Conservation (phyloP, 2,797 vertebrate genomes). For the Gymnoscopelus braueri region DNA sequence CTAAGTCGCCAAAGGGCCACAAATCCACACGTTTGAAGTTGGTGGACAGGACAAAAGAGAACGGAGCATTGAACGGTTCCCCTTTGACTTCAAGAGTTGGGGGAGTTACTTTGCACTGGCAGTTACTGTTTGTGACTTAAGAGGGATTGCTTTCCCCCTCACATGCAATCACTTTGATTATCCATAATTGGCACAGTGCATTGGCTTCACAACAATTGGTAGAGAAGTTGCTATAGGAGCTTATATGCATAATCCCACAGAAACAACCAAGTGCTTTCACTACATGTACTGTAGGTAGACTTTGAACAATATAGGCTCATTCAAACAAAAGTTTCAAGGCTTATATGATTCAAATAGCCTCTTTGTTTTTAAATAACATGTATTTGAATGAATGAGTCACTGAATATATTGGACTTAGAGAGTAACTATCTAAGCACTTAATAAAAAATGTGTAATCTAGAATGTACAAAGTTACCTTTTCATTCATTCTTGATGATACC, state of each 20-base stretch:
- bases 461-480: slow-evolving; percentile 7
- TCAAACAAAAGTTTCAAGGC: background rate
- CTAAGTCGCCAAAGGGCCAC: slow-evolving; percentile 77
- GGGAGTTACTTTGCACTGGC: slow-evolving; percentile 72
- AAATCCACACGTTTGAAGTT: slow-evolving; percentile 79
- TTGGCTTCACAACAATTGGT: slow-evolving; percentile 42
- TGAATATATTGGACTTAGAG: background rate
- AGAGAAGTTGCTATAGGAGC: slow-evolving; percentile 36
- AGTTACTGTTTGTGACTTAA: slow-evolving; percentile 67
- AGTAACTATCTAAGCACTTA: background rate
- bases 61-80: slow-evolving; percentile 64
- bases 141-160: slow-evolving; percentile 56
- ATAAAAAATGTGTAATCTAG: background rate
- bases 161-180: slow-evolving; percentile 66
- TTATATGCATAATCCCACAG: slow-evolving; percentile 61
- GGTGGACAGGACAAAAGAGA: slow-evolving; percentile 77
- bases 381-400: background rate
- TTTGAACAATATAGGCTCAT: slow-evolving; percentile 5
- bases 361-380: background rate
- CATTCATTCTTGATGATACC: background rate
- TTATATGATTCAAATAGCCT: background rate
- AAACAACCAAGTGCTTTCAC: slow-evolving; percentile 38
- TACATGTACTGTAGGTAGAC: slow-evolving; percentile 47
- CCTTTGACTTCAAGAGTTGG: slow-evolving; percentile 74
- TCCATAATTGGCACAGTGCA: slow-evolving; percentile 67